phyloP scores from a whole-genome alignment of 2,797 vertebrate species.

The Hypotaenidia philippensis region DNA sequence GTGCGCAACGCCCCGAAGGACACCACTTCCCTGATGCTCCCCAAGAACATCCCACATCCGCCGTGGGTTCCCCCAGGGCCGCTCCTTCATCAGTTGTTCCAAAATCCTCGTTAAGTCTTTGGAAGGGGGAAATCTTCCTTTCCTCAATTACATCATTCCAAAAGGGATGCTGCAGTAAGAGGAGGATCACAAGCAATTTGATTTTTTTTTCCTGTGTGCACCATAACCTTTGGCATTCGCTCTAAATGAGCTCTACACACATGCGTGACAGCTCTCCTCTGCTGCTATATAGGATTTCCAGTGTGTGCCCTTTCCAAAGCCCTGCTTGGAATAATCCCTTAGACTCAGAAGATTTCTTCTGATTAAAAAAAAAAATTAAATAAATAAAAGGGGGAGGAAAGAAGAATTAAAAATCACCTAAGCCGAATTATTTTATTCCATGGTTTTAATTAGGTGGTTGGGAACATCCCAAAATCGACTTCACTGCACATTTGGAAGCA shows the following conservation, averaged over 20 bases:
- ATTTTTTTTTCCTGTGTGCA: constrained; percentile 15
- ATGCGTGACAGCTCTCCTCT: neutral
- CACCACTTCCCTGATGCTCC: neutral
- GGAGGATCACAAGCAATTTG: neutral
- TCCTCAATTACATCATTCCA: neutral
- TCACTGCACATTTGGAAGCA: constrained; percentile 67
- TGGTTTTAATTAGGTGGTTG: constrained; percentile 61
- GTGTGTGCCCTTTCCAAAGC: constrained; percentile 10
- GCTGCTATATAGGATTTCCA: constrained; percentile 7
- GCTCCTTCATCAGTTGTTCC: neutral
- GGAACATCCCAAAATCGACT: constrained; percentile 43
- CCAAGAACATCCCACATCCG: accelerated
- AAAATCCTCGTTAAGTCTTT: neutral
- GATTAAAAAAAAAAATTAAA: neutral
- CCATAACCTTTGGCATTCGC: constrained; percentile 12
- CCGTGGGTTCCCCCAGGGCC: neutral
- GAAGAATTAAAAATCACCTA: constrained; percentile 39
- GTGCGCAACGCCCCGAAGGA: neutral
- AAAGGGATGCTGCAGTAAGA: neutral
- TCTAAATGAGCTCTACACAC: neutral
- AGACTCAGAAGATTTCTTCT: constrained; percentile 6
- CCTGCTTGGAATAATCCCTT: constrained; percentile 15
- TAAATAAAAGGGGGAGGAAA: neutral
- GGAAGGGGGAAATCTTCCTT: neutral
- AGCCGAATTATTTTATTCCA: constrained; percentile 5